phyloP scores from a whole-genome alignment of 2,888 invertebrate genomes.

The Crocallis elinguaria region DNA sequence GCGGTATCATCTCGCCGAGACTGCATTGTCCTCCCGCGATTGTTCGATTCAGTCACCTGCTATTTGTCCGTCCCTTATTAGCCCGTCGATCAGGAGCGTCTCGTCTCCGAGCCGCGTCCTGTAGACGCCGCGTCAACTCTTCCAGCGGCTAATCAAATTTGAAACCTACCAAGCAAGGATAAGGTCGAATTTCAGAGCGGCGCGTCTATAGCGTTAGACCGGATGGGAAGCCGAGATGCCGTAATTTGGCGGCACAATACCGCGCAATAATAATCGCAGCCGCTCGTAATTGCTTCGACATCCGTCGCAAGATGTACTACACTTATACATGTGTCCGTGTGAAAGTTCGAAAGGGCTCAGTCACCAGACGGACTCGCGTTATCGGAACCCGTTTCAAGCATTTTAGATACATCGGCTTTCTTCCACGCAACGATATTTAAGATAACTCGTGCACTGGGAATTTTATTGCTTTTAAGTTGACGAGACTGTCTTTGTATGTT shows the following conservation, averaged over 20 bases:
- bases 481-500: conserved; percentile 53
- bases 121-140: conserved; percentile 49
- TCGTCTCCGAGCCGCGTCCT: conserved; percentile 49
- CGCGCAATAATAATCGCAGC: conserved; percentile 79
- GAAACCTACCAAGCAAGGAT: conserved; percentile 37
- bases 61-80: conserved; percentile 66
- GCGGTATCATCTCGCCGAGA: conserved; percentile 52
- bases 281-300: conserved; percentile 79
- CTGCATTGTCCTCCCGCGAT: conserved; percentile 55
- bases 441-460: conserved; percentile 53
- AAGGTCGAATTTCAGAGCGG: conserved; percentile 43
- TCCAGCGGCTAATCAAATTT: conserved; percentile 32
- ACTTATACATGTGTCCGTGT: conserved; percentile 63
- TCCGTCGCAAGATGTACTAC: conserved; percentile 69
- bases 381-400: conserved; percentile 71
- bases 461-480: conserved; percentile 67
- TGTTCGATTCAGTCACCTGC: conserved; percentile 69
- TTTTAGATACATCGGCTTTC: conserved; percentile 73
- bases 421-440: conserved; percentile 57
- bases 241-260: conserved; percentile 81
- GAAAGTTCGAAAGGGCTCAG: conserved; percentile 75
- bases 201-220: conserved; percentile 50
- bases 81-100: conserved; percentile 51
- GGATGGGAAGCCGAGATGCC: conserved; percentile 82
- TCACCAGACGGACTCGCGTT: conserved; percentile 54